A percentile compares a stretch with the other conserved stretches of the same genome.
These are phyloP conservation scores for Neosalanx taihuensis DNA, from an alignment of 2,797 vertebrate species.

Conservation along the genomic window DNA sequence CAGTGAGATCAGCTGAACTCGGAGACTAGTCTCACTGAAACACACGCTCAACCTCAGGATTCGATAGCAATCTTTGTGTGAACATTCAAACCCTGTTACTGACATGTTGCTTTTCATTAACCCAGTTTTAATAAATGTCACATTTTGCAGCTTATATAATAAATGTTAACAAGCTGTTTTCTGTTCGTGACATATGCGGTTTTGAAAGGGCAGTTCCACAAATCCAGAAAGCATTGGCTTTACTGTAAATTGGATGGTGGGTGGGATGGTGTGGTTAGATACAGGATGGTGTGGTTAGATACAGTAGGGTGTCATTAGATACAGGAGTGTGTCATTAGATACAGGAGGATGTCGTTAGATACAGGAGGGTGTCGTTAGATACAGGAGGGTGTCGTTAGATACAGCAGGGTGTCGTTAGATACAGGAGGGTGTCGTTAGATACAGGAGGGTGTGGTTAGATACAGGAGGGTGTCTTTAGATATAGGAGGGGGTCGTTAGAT, in stretches of 20 bases:
- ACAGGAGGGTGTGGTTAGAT: too few relatives aligned
- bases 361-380: too few relatives aligned
- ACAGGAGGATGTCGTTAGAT: too few relatives aligned
- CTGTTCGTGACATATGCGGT: background rate
- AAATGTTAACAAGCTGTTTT: slow-evolving; percentile 37
- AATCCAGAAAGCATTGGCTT: background rate
- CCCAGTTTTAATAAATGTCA: slow-evolving; percentile 43
- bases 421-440: too few relatives aligned
- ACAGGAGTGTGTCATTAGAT: too few relatives aligned
- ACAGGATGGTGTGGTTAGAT: too few relatives aligned
- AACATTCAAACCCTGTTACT: background rate
- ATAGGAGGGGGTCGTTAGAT: too few relatives aligned
- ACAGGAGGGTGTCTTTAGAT: too few relatives aligned
- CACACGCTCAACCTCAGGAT: background rate
- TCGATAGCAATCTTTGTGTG: background rate
- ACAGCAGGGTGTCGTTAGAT: too few relatives aligned
- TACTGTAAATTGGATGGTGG: background rate
- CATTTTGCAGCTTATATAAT: slow-evolving; percentile 34
- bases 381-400: too few relatives aligned
- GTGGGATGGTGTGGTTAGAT: too few relatives aligned
- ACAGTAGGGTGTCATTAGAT: too few relatives aligned
- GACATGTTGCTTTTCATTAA: background rate
- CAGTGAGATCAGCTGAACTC: background rate
- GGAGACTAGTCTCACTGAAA: background rate
- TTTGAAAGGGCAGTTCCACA: background rate